A percentile compares a stretch with the other conserved stretches of the same genome.
Conservation (phyloP, 1,140 invertebrate species). For the Cylas formicarius region DNA sequence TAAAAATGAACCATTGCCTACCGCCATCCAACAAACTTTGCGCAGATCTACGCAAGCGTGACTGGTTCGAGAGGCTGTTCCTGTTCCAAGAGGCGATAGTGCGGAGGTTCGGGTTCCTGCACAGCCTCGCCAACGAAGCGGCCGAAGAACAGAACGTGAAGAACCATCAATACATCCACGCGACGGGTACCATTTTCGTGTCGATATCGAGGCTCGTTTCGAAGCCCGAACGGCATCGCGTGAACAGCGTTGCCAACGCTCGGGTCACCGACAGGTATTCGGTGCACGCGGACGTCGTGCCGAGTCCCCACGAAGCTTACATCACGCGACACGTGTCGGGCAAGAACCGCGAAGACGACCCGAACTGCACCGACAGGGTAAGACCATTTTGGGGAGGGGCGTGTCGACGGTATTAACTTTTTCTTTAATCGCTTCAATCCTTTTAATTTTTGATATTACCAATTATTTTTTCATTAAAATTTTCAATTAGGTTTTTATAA, state of each 20-base stretch:
- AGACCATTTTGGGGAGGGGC: too few species aligned
- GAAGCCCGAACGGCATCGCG: conserved; percentile 41
- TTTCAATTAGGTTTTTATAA: too few species aligned
- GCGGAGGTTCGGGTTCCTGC: conserved; percentile 78
- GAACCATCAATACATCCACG: conserved; percentile 73
- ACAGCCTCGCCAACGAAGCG: conserved; percentile 58
- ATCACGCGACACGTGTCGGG: conserved; percentile 83
- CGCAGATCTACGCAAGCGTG: conserved; percentile 71
- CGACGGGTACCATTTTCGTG: conserved; percentile 91
- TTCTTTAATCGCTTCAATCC: too few species aligned
- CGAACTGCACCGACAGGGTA: too few species aligned
- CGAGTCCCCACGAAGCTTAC: conserved; percentile 84
- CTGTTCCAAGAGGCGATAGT: conserved; percentile 80
- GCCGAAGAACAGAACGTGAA: conserved; percentile 39
- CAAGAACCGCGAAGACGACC: too few species aligned
- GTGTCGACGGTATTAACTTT: too few species aligned
- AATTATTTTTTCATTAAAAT: too few species aligned
- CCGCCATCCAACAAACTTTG: conserved; percentile 9
- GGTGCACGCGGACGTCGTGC: conserved; percentile 60
- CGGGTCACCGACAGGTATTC: conserved; percentile 43
- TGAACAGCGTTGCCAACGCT: conserved; percentile 37
- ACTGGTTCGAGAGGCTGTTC: conserved; percentile 64
- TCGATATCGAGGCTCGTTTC: conserved; percentile 60
- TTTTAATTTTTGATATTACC: too few species aligned
- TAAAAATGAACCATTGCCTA: too few species aligned